Percentiles rank a stretch among this genome's conserved stretches.
Evolutionary conservation across 2,113 vertebrate genomes (phyloP).

Genomic region (Calidris pygmaea): DNA sequence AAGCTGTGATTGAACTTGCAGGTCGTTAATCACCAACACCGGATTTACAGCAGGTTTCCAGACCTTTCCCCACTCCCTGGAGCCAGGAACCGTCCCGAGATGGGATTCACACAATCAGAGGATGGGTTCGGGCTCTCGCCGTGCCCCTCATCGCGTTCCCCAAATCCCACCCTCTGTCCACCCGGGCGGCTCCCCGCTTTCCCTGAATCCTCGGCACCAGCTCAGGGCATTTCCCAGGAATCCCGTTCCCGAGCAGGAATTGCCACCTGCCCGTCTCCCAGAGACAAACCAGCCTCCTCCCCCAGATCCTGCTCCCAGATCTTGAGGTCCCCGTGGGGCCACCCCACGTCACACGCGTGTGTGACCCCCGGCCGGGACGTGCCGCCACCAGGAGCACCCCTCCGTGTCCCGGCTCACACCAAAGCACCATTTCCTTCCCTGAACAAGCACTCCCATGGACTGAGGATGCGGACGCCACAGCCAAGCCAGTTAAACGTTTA

Average conservation of each 20-base stretch:
- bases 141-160: fast-evolving
- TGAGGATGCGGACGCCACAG: constrained; percentile 63
- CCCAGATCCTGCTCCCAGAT: neutral
- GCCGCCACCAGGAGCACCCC: too few species aligned
- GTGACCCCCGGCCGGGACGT: too few species aligned
- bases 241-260: neutral
- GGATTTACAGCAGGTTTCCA: neutral
- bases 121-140: neutral
- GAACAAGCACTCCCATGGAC: constrained; percentile 40
- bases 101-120: fast-evolving
- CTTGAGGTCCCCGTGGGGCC: too few species aligned
- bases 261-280: fast-evolving
- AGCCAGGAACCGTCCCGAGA: neutral
- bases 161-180: neutral
- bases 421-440: constrained; percentile 28
- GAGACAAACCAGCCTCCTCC: neutral
- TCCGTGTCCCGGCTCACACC: neutral
- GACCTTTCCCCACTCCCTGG: neutral
- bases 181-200: fast-evolving
- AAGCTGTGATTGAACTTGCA: neutral
- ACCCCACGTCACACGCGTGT: too few species aligned
- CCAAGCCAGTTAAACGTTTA: constrained; percentile 71
- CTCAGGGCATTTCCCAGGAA: neutral
- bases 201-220: fast-evolving
- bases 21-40: neutral